Evolutionary conservation across 2,113 vertebrate genomes (phyloP).

Genomic region (Maccullochella peelii): DNA sequence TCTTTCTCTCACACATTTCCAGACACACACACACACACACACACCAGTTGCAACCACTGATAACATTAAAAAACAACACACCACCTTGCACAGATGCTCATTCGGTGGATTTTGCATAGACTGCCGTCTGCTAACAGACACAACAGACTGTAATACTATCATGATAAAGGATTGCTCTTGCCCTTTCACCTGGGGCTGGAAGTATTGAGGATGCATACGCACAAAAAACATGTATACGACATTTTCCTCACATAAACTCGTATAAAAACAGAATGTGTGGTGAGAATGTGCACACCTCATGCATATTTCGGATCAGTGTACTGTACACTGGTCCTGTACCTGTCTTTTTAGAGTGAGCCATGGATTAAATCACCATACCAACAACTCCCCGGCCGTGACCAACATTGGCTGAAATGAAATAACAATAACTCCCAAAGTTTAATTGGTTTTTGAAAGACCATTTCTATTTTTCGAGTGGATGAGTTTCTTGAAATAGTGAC

Average conservation of each 20-base stretch:
- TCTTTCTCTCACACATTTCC: not conserved
- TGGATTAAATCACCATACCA: no score
- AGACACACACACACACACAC: not conserved
- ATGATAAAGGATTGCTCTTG: slow-evolving; percentile 23
- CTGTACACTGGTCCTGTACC: no score
- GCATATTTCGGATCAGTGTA: no score
- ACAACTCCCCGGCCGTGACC: not conserved
- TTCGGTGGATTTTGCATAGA: not conserved
- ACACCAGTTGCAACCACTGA: not conserved
- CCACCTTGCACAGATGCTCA: not conserved
- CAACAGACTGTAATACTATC: slow-evolving; percentile 24
- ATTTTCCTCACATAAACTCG: not conserved
- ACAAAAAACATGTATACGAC: not conserved
- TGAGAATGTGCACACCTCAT: no score
- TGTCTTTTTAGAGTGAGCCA: no score
- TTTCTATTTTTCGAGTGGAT: not conserved
- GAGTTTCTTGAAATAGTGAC: not conserved
- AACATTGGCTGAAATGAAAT: not conserved
- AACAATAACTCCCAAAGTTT: not conserved
- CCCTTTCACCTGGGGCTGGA: not conserved
- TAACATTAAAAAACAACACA: slow-evolving; percentile 6
- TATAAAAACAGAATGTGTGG: no score
- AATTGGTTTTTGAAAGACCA: not conserved
- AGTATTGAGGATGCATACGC: not conserved
- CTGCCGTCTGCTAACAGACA: not conserved